A percentile compares a stretch with the other conserved stretches of the same genome.
Conservation (phyloP, 2,888 invertebrate genomes). For the Neuroscelio doddi region DNA sequence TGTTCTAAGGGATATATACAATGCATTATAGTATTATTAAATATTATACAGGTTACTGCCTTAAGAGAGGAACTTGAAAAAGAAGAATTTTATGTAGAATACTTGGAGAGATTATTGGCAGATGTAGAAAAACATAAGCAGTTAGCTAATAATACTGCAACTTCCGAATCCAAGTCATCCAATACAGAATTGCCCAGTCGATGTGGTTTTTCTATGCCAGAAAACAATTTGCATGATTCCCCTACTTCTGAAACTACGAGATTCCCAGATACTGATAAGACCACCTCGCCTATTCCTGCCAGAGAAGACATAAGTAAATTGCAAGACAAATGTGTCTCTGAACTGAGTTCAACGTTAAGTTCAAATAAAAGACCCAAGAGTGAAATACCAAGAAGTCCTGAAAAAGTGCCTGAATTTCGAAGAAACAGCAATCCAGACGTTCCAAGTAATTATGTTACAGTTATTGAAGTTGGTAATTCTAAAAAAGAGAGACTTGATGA, state of each 20-base stretch:
- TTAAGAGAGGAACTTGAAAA: slow-evolving; percentile 90
- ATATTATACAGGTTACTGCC: slow-evolving; percentile 74
- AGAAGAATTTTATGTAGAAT: slow-evolving; percentile 92
- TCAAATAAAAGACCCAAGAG: slow-evolving; percentile 67
- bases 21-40: too few species aligned
- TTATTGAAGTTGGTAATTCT: slow-evolving; percentile 85
- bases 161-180: slow-evolving; percentile 71
- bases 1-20: too few species aligned
- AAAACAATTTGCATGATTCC: slow-evolving; percentile 48
- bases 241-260: slow-evolving; percentile 29
- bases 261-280: slow-evolving; percentile 52
- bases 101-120: slow-evolving; percentile 86
- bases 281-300: slow-evolving; percentile 67
- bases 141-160: slow-evolving; percentile 62
- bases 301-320: slow-evolving; percentile 68
- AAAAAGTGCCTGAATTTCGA: slow-evolving; percentile 66
- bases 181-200: slow-evolving; percentile 51
- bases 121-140: slow-evolving; percentile 88
- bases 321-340: slow-evolving; percentile 72
- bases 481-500: slow-evolving; percentile 67
- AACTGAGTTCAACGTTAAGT: slow-evolving; percentile 66
- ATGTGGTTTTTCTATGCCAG: slow-evolving; percentile 46
- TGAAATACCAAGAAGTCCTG: slow-evolving; percentile 68
- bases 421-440: slow-evolving; percentile 72
- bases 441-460: slow-evolving; percentile 84